phyloP scores from a whole-genome alignment of 2,797 vertebrate species.

The Echiichthys vipera region DNA sequence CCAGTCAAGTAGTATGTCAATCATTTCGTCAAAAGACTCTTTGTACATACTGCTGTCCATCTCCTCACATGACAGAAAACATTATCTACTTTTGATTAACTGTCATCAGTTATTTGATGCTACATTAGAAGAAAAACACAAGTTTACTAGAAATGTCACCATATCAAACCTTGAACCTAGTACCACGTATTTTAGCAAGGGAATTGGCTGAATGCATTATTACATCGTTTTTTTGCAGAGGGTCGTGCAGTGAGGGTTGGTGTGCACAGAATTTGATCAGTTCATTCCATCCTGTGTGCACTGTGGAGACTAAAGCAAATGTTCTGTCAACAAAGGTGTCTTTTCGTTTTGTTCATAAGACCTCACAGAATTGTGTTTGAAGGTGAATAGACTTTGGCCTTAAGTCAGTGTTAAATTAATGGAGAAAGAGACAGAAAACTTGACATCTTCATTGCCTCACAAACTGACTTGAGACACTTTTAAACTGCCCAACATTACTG shows the following conservation, averaged over 20 bases:
- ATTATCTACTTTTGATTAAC: background rate
- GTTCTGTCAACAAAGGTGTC: slow-evolving; percentile 22
- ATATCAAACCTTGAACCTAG: slow-evolving; percentile 16
- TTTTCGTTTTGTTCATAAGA: slow-evolving; percentile 35
- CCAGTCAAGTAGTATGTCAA: background rate
- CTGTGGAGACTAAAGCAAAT: slow-evolving; percentile 20
- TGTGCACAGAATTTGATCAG: slow-evolving; percentile 51
- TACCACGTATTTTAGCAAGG: background rate
- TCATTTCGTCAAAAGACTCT: background rate
- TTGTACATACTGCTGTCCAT: background rate
- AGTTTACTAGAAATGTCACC: slow-evolving; percentile 5
- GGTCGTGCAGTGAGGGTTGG: slow-evolving; percentile 3
- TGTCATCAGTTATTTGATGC: background rate
- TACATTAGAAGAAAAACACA: background rate
- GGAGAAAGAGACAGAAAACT: slow-evolving; percentile 20
- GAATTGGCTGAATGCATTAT: slow-evolving; percentile 27
- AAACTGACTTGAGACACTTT: slow-evolving; percentile 29
- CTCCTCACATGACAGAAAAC: background rate
- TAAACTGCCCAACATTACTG: slow-evolving; percentile 7
- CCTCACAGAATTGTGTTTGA: slow-evolving; percentile 5
- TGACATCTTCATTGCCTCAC: slow-evolving; percentile 32
- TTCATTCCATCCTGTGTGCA: slow-evolving; percentile 26
- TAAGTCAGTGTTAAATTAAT: slow-evolving; percentile 40
- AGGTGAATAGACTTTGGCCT: background rate
- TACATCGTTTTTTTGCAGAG: slow-evolving; percentile 20